A percentile compares a stretch with the other conserved stretches of the same genome.
phyloP scores from a whole-genome alignment of 2,113 vertebrate genomes.

The Stegostoma tigrinum region DNA sequence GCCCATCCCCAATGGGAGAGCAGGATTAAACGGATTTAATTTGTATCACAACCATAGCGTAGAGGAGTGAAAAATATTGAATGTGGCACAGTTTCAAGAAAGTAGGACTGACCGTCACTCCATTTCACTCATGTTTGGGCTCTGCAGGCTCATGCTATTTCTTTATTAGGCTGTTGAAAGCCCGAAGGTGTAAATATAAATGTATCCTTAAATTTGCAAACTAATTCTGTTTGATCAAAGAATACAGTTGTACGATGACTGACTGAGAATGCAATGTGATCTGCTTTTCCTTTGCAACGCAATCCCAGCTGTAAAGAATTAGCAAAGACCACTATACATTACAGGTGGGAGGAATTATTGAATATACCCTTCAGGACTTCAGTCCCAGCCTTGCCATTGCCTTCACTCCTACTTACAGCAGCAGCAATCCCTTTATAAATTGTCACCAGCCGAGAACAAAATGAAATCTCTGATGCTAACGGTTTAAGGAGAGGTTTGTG shows the following conservation, averaged over 20 bases:
- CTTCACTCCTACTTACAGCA: background rate
- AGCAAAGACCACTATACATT: background rate
- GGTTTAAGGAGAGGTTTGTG: background rate
- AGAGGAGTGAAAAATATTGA: background rate
- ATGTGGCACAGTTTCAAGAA: background rate
- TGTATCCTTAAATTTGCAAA: background rate
- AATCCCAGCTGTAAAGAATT: background rate
- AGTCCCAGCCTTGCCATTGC: background rate
- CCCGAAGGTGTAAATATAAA: background rate
- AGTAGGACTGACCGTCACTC: background rate
- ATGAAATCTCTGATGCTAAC: background rate
- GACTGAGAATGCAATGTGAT: background rate
- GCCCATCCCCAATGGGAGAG: background rate
- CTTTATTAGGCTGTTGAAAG: background rate
- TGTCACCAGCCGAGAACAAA: slow-evolving; percentile 3
- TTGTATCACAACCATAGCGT: background rate
- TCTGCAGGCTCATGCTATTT: background rate
- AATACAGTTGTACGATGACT: background rate
- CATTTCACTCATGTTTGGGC: background rate
- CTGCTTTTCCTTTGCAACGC: background rate
- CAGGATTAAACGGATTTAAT: background rate
- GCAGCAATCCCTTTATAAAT: background rate
- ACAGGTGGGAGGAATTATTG: background rate
- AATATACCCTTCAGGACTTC: background rate
- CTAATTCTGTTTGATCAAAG: background rate